Evolutionary conservation across 2,113 vertebrate species (phyloP).

Genomic region (Microtus pennsylvanicus): DNA sequence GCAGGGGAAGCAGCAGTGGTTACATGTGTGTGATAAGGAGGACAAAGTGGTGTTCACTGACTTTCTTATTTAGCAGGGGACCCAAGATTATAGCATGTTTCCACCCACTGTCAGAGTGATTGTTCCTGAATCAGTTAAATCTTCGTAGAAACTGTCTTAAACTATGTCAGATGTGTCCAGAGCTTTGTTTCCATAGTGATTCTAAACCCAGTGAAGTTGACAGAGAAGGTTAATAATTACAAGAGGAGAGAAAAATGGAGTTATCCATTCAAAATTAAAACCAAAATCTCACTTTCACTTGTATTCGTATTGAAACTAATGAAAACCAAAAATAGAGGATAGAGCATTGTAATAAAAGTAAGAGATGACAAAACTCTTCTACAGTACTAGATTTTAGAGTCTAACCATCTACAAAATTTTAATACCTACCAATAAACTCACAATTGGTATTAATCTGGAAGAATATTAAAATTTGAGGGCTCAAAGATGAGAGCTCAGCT

Average conservation of each 20-base stretch:
- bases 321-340: not conserved
- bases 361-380: too few species aligned
- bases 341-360: not conserved
- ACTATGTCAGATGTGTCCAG: not conserved
- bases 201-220: not conserved
- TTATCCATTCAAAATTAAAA: not conserved
- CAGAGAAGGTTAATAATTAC: not conserved
- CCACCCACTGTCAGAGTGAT: too few species aligned
- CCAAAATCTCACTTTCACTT: not conserved
- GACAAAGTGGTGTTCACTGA: not conserved
- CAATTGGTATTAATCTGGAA: not conserved
- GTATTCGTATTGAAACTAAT: not conserved
- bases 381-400: not conserved
- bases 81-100: too few species aligned
- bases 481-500: not conserved
- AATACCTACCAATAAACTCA: not conserved
- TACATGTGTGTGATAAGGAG: accelerated
- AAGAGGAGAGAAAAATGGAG: not conserved
- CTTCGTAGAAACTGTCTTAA: not conserved
- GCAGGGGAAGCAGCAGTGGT: not conserved
- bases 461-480: not conserved
- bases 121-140: not conserved
- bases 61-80: not conserved
- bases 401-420: not conserved
- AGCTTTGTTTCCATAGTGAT: not conserved